Evolutionary conservation across 2,113 vertebrate species (phyloP), one percentile per base, ranked within the genome.

Genomic region (Bungarus multicinctus): DNA sequence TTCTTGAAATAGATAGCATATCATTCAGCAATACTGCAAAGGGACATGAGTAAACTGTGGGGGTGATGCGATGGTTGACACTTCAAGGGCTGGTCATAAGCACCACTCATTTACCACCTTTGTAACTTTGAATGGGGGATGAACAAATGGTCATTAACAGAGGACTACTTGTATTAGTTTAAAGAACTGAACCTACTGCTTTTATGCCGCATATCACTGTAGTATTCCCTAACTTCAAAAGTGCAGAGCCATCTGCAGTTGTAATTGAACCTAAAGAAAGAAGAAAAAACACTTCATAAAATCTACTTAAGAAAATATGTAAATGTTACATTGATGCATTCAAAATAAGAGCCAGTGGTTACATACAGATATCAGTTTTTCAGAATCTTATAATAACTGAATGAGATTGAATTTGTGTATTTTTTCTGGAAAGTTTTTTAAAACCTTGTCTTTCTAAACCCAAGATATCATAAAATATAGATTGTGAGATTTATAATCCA

Each of bases 201-300:
- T 99, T 99, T 90, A 99, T 97, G 64, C 99, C 99, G 95, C 99
- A 99, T 89, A 99, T 98, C 81, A 99, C 98, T 0, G 99, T 99
- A 2, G 98, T 99, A 96, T 99, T 99, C 95, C 99, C 99, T 81
- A 99, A 94, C 96, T 99, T 99, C 93, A 99, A 99, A 95, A 99
- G 96, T 27, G 99, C 98, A 50, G 99, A 99, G 87, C 99, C 99
- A 92, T 99, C 98, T 16, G 99, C 99, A 25, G 99, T 99, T 85
- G 98, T 98, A 96, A 99, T 98, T n/a, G 99, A 99, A 93, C 98
- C 99, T 99, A 94, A 94, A 90, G 69, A 95, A 50, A 93, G 50
- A 95, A 50, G 50, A 3, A 7, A 58, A 6, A 9, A 6, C 43
- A 25, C 86, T 94, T 45, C 60, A 25, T 57, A 93, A 93, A 92